Evolutionary conservation across 2,113 vertebrate species (phyloP).

Genomic region (Chloebia gouldiae): DNA sequence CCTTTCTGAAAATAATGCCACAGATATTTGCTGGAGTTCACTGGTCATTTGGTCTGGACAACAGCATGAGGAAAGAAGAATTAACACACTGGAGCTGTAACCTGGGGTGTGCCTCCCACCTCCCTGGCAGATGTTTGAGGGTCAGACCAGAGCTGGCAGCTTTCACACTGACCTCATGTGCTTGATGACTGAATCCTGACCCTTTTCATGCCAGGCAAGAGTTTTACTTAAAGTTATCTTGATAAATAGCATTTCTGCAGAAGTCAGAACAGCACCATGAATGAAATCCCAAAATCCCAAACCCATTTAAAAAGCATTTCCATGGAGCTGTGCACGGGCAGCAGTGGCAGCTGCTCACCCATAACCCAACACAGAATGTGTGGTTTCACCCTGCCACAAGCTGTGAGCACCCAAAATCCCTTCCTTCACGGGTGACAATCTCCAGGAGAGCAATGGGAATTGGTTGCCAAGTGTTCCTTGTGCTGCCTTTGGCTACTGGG

Average conservation of each 20-base stretch:
- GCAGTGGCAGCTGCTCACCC: neutral
- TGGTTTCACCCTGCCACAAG: neutral
- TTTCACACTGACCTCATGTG: neutral
- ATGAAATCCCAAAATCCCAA: neutral
- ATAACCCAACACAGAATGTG: rapidly evolving
- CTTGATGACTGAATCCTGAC: neutral
- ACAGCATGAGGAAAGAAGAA: neutral
- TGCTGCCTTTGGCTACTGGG: neutral
- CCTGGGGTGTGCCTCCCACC: neutral
- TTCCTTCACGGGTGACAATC: neutral
- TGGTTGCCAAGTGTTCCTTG: neutral
- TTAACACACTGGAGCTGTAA: neutral
- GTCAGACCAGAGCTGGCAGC: neutral
- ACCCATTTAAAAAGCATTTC: neutral
- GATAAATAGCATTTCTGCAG: neutral
- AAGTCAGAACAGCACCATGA: neutral
- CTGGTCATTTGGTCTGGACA: neutral
- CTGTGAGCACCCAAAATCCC: neutral
- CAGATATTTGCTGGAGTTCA: neutral
- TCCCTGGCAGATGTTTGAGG: neutral
- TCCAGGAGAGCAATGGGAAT: neutral
- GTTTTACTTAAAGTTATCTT: neutral
- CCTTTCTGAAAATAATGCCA: neutral
- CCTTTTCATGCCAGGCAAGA: neutral
- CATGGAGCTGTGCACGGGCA: neutral